Base-by-base conservation (phyloP, 2,888 invertebrate species). In the Aleiodes leptofemur region DNA sequence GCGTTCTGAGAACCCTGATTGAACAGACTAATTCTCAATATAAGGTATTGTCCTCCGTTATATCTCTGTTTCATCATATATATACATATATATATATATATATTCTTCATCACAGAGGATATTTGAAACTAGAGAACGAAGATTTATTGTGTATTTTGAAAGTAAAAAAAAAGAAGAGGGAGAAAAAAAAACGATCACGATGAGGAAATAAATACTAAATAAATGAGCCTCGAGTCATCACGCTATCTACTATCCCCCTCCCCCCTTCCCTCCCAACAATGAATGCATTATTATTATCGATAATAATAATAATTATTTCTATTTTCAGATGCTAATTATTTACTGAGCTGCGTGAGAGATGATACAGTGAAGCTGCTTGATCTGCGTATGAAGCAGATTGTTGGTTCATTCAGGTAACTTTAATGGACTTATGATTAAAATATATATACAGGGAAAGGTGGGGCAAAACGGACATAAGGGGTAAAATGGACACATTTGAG, bases 321-420 rank as follows among this genome's bases (percentile, higher is more conserved):
- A 51, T n/a, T 90, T 91, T 78, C 93, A 96, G 98, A 98, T 92
- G 94, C 95, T 83, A 95, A 95, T 90, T 96, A 95, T 90, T 92
- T 99, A 82, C 91, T 99, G 86, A 95, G 96, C 86, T 98, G 98
- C 89, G 96, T 97, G 72, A 92, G 99, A 84, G 99, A 99, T 90
- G 98, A 99, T 90, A 96, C 97, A 23, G 93, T 99, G 83, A 97
- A 97, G 89, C 92, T 98, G 74, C 93, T 99, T 88, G 99, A 99
- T 91, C 92, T 99, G 80, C 93, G 99, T 87, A 97, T 96, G 94
- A 98, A 97, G 91, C 95, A 96, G 90, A 96, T 98, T 78, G 93
- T 97, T 78, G 93, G 95, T 80, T 95, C 97, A 75, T 97, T 97
- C 91, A 94, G 95, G 98, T 98, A 92, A 92, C 92, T 90, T 76